Conservation (phyloP, 2,113 vertebrate species). For the Nannobrachium achirus region DNA sequence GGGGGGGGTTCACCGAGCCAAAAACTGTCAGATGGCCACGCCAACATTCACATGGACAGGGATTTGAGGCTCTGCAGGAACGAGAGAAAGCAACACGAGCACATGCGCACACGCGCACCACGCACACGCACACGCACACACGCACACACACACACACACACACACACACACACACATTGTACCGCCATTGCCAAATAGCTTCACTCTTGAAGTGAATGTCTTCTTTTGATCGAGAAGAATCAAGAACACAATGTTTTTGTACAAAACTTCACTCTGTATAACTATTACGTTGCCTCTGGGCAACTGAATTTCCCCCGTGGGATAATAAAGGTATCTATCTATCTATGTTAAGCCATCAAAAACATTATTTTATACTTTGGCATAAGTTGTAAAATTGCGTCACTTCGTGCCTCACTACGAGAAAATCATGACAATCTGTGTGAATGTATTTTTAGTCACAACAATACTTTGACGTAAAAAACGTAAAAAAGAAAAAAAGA, state of each 20-base stretch:
- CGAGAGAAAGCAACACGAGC: not conserved
- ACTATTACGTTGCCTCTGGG: conserved; percentile 9
- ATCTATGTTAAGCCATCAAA: no score
- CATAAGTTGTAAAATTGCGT: no score
- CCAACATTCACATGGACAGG: conserved; percentile 53
- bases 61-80: conserved; percentile 25
- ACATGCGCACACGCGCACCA: no score
- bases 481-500: no score
- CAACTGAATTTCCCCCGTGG: no score
- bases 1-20: conserved; percentile 50
- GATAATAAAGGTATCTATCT: not conserved
- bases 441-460: no score
- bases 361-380: no score
- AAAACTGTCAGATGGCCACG: conserved; percentile 63
- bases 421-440: no score
- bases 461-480: no score
- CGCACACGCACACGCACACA: no score
- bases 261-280: conserved; percentile 15
- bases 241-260: conserved; percentile 8
- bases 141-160: no score
- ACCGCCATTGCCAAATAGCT: conserved; percentile 20
- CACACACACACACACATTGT: conserved; percentile 6
- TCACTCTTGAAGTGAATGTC: conserved; percentile 24
- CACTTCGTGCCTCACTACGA: no score
- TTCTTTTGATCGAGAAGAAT: conserved; percentile 42